Evolutionary conservation across 2,888 invertebrate species (phyloP), one percentile per base, ranked within the genome.

Genomic region (Willowsia nigromaculata): DNA sequence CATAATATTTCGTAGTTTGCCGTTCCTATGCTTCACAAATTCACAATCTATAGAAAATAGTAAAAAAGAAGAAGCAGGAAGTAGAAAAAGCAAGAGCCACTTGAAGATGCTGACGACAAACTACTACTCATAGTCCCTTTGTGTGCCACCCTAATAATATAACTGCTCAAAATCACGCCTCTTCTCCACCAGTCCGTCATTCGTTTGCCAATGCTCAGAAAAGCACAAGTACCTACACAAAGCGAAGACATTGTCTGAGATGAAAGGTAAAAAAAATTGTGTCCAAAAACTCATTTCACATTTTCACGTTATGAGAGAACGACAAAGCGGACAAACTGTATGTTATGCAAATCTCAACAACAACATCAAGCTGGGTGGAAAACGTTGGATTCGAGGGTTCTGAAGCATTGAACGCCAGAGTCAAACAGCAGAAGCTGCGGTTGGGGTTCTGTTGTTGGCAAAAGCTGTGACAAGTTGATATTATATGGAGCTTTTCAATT

Each of bases 401-500:
- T 62, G 27, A 5, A 18, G 30, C 1, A 27, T n/a, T 68, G 33
- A 4, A 37, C 1, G 33, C 13, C 2, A 13, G 3, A 37, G 30
- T 5, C n/a, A 11, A 27, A 6, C 27, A 68, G 65, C 30, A 68
- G 65, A 0, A 68, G 40, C 43, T 43, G 40, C 43, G 25, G 71
- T 40, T 68, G 13, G 33, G 37, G 7, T 71, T 71, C 43, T 71
- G 43, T 71, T 40, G 68, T 76, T 86, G 86, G 80, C 80, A 86
- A 68, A 78, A 59, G 30, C 30, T 86, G 80, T 86, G 86, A 86
- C 86, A 86, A 86, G 43, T 76, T 56, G 74, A 85, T 59, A 62
- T 86, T 43, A 53, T 86, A 56, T 86, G 68, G 47, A 86, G 86
- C 82, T 81, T 87, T 87, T 87, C 87, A 87, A 87, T 87, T 87